Evolutionary conservation across 1,140 invertebrate genomes (phyloP).

Genomic region (Magallana angulata): DNA sequence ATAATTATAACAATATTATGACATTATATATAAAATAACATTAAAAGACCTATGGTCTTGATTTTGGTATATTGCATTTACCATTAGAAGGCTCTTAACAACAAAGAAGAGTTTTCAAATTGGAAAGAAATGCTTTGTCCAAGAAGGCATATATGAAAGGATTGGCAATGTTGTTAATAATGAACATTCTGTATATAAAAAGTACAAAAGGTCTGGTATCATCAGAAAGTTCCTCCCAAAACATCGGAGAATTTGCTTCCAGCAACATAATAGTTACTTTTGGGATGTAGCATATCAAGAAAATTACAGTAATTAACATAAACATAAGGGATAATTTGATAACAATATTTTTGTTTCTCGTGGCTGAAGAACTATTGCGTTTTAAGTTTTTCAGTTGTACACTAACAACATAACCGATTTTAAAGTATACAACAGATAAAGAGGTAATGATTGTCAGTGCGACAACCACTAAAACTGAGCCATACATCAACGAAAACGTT

Average conservation of each 20-base stretch:
- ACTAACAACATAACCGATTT: not conserved
- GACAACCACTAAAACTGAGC: not conserved
- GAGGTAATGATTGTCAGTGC: not conserved
- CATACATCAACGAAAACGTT: slow-evolving; percentile 14
- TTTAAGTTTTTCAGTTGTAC: not conserved
- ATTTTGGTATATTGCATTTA: too few relatives aligned
- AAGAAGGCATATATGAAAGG: slow-evolving; percentile 48
- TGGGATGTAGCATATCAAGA: slow-evolving; percentile 48
- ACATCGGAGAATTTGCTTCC: slow-evolving; percentile 1
- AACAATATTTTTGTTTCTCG: not conserved
- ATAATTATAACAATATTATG: too few relatives aligned
- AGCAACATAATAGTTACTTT: slow-evolving; percentile 30
- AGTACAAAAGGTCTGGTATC: not conserved
- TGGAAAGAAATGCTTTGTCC: slow-evolving; percentile 2
- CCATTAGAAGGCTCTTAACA: too few relatives aligned
- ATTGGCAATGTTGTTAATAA: slow-evolving; percentile 53
- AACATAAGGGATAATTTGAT: slow-evolving; percentile 18
- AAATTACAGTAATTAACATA: slow-evolving; percentile 45
- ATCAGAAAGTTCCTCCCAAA: slow-evolving; percentile 32
- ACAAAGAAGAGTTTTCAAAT: too few relatives aligned
- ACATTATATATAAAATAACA: too few relatives aligned
- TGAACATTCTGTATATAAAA: slow-evolving; percentile 39
- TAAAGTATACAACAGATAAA: slow-evolving; percentile 19
- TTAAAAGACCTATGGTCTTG: too few relatives aligned
- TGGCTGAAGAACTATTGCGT: not conserved